Base-by-base conservation (phyloP, 92 coral and sea anemone genomes). In the Umimayanthus chanpuru region DNA sequence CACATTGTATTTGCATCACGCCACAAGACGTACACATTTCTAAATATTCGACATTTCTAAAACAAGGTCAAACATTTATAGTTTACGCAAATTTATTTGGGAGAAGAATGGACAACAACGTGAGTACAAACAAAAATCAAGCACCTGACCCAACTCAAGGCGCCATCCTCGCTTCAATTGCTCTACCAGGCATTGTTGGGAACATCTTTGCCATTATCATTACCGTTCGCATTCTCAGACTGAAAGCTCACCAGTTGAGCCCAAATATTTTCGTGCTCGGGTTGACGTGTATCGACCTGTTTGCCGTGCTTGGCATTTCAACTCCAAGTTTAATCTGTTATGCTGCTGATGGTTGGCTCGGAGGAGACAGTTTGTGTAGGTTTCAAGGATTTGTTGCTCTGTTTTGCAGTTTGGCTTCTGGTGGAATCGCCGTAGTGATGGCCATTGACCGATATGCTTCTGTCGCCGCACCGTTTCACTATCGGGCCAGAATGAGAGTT, bases 221-320 rank as follows among this genome's bases (percentile, higher is more conserved):
- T 18, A 53, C 58, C 58, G 20, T 12, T 4, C 58, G 58, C 58
- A 53, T 53, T 18, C 58, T 73, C 77, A 73, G 16, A 40, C 40
- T 29, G 43, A 73, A 73, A 73, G 77, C 16, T 8, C 40, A 73
- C 11, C 77, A 73, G 6, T 73, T 73, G 41, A 73, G 77, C 21
- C 77, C 77, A 26, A 53, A 53, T 53, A 18, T 73, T 21, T 73
- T 73, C 77, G 77, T 73, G 77, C 14, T 73, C 77, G 77, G 77
- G 9, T 30, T 73, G 43, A 39, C 77, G 4, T 73, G 77, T 73
- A 30, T 73, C 20, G 77, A 73, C 32, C 77, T 73, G 2, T 39
- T 73, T 39, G 77, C 77, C 18, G 77, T 73, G 40, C 77, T 73
- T 18, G 58, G 58, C 20, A 21, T 73, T 39, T 26, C 38, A 39